phyloP scores from a whole-genome alignment of 2,797 vertebrate species.

The Labroides dimidiatus region DNA sequence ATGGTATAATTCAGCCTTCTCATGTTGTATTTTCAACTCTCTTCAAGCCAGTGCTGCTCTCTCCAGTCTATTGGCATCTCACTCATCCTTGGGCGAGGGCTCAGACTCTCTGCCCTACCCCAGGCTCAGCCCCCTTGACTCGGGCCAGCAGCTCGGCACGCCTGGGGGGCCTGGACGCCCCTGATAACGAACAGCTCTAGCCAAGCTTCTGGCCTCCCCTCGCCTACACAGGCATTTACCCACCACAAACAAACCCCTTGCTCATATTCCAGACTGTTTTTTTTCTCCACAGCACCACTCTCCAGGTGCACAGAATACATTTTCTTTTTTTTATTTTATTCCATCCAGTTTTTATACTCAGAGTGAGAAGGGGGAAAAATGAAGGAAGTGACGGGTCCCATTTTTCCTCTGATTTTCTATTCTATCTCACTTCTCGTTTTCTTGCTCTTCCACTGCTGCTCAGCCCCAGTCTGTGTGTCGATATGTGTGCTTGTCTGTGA shows the following conservation, averaged over 20 bases:
- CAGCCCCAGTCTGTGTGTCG: constrained; percentile 22
- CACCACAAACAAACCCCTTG: constrained; percentile 68
- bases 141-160: constrained; percentile 66
- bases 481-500: constrained; percentile 10
- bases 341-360: constrained; percentile 41
- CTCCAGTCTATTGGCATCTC: constrained; percentile 62
- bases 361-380: constrained; percentile 60
- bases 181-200: constrained; percentile 80
- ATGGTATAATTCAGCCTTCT: constrained; percentile 44
- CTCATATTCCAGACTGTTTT: constrained; percentile 60
- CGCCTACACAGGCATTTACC: constrained; percentile 68
- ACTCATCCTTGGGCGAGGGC: constrained; percentile 52
- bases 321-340: constrained; percentile 62
- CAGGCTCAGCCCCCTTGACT: constrained; percentile 63
- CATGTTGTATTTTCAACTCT: constrained; percentile 33
- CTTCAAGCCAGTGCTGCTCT: constrained; percentile 31
- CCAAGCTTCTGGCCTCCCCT: constrained; percentile 63
- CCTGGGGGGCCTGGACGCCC: constrained; percentile 76
- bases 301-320: constrained; percentile 51
- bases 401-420: constrained; percentile 72
- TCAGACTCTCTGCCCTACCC: constrained; percentile 54
- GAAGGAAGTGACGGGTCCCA: constrained; percentile 68
- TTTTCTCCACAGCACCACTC: constrained; percentile 32
- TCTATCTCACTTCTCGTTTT: constrained; percentile 67
- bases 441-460: constrained; percentile 51